Evolutionary conservation across 2,888 invertebrate species (phyloP), one percentile per base, ranked within the genome.

Genomic region (Bembecia ichneumoniformis): DNA sequence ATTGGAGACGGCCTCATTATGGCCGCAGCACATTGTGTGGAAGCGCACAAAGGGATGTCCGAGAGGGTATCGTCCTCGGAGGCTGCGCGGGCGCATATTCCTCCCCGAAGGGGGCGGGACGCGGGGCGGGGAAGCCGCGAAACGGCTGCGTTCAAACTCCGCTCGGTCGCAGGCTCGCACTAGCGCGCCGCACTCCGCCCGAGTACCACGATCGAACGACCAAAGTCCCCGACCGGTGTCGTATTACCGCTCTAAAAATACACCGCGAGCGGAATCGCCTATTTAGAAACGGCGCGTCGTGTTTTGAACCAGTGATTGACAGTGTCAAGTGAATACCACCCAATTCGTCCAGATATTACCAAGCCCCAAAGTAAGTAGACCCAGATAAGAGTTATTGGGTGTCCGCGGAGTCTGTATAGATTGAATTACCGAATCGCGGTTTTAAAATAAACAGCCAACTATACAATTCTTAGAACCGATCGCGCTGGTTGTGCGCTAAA

Each of bases 261-360:
- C 64, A 74, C 66, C 77, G 81, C 80, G 80, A 82, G 78, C 82
- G 79, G 81, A 78, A 80, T 80, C 82, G 82, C 86, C 86, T 81
- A 86, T 86, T 87, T 83, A 74, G 83, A 83, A 82, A 82, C 81
- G 70, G 74, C 77, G 77, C 81, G 77, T 72, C 81, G 78, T 86
- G 83, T 86, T 82, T 82, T 84, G 75, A 75, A 80, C 82, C 83
- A 83, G 86, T 87, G 86, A 84, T 87, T 86, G 83, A 83, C 77
- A 84, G 86, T 86, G 86, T 74, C 75, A 81, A 82, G 81, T 82
- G 83, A 82, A 72, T 67, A 68, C 65, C 68, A 63, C 66, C 69
- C 68, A 67, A 64, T 68, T 63, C 68, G 59, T 63, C 74, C 60
- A 68, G 62, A 57, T 60, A 66, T 61, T 65, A 54, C 60, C 68